phyloP scores from a whole-genome alignment of 2,113 vertebrate species.

The Malurus cyaneus region DNA sequence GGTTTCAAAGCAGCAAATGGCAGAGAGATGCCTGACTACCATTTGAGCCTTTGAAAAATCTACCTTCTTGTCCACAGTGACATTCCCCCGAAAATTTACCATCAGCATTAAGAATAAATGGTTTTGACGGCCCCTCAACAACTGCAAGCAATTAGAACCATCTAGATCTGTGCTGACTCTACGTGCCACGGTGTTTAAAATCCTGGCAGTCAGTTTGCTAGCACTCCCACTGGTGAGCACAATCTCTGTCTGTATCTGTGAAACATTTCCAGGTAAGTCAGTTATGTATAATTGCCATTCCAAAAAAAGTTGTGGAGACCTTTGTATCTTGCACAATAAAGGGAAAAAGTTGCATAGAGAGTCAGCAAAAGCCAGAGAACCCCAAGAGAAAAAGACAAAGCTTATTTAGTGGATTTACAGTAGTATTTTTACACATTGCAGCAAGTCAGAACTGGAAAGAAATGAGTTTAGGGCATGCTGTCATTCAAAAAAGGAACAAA shows the following conservation, averaged over 20 bases:
- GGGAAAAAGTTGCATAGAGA: neutral
- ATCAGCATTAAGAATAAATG: conserved; percentile 20
- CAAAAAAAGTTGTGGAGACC: conserved; percentile 15
- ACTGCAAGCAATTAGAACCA: conserved; percentile 58
- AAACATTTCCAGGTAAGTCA: conserved; percentile 56
- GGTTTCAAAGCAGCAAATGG: conserved; percentile 45
- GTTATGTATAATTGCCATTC: conserved; percentile 9
- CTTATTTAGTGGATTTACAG: neutral
- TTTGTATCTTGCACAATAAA: conserved; percentile 6
- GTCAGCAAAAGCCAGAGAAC: neutral
- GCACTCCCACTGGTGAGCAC: neutral
- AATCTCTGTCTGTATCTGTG: conserved; percentile 42
- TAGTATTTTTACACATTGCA: conserved; percentile 21
- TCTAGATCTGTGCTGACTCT: neutral
- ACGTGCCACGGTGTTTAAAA: neutral
- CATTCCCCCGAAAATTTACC: neutral
- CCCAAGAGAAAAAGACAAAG: neutral
- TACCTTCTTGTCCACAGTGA: conserved; percentile 6
- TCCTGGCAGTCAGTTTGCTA: conserved; percentile 19
- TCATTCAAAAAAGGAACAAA: conserved; percentile 66
- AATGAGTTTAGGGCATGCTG: conserved; percentile 6
- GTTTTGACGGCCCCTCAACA: conserved; percentile 18
- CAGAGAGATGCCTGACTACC: neutral
- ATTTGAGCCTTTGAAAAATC: conserved; percentile 50
- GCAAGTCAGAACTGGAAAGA: conserved; percentile 48